phyloP scores from a whole-genome alignment of 92 coral and sea anemone genomes.

The Heliopora coerulea region DNA sequence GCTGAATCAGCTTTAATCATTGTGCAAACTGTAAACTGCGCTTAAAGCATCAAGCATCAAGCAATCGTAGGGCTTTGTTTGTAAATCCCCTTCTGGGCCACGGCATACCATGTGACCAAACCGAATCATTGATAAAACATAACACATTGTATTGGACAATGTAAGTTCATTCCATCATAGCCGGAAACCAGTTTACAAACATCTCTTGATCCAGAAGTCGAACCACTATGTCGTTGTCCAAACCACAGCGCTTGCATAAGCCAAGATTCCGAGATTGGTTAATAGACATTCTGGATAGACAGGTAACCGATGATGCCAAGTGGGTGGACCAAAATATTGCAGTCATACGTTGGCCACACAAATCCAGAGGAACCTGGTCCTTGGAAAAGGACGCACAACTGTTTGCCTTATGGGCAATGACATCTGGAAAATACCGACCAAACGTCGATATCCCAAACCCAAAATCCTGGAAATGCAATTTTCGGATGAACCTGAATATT shows the following conservation, averaged over 20 bases:
- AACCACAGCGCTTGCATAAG: slow-evolving; percentile 4
- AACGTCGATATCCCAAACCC: slow-evolving; percentile 18
- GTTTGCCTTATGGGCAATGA: slow-evolving; percentile 23
- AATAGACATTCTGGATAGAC: slow-evolving; percentile 4
- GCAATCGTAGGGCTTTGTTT: too few relatives aligned
- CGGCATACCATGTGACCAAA: too few relatives aligned
- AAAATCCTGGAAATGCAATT: slow-evolving; percentile 40
- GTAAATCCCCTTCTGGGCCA: too few relatives aligned
- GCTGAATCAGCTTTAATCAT: too few relatives aligned
- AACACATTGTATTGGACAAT: too few relatives aligned
- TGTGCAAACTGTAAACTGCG: too few relatives aligned
- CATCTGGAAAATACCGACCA: slow-evolving; percentile 24
- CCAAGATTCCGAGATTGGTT: slow-evolving; percentile 34
- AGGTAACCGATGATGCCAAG: slow-evolving; percentile 21
- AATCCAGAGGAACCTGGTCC: slow-evolving; percentile 28
- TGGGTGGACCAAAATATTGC: slow-evolving; percentile 26
- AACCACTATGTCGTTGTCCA: slow-evolving; percentile 10
- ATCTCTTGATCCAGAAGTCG: too few relatives aligned
- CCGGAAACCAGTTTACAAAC: too few relatives aligned
- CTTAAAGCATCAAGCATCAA: too few relatives aligned
- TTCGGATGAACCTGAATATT: slow-evolving; percentile 39
- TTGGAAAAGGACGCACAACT: slow-evolving; percentile 33
- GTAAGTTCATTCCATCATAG: too few relatives aligned
- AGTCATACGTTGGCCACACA: slow-evolving; percentile 31
- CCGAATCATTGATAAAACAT: too few relatives aligned